These are phyloP conservation scores for Yponomeuta evonymella DNA, from an alignment of 2,888 invertebrate species.

Conservation along the genomic window DNA sequence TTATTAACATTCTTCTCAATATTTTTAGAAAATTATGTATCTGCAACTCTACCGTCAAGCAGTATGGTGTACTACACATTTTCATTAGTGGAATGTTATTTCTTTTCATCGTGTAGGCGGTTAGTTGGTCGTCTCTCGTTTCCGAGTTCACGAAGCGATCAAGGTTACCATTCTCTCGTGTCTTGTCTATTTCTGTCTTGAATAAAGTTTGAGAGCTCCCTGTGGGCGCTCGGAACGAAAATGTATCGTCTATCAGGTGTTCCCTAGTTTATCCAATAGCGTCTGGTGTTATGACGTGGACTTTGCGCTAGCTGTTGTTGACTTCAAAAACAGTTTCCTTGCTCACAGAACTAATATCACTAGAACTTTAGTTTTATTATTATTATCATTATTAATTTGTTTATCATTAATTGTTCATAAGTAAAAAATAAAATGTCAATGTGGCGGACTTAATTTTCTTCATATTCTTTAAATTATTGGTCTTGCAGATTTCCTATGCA, in stretches of 20 bases:
- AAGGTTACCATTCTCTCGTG: slow-evolving; percentile 14
- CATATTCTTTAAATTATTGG: too few relatives aligned
- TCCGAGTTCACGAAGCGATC: slow-evolving; percentile 17
- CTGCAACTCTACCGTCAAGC: background rate
- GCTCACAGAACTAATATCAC: background rate
- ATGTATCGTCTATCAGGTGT: background rate
- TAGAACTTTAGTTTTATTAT: too few relatives aligned
- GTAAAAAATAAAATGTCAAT: too few relatives aligned
- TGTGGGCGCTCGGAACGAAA: background rate
- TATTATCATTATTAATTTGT: too few relatives aligned
- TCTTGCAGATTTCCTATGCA: too few relatives aligned
- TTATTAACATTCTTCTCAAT: background rate
- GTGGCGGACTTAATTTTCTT: too few relatives aligned
- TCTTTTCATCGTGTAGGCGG: slow-evolving; percentile 3
- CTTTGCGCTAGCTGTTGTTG: background rate
- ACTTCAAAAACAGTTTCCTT: background rate
- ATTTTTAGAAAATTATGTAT: background rate
- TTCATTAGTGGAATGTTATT: background rate
- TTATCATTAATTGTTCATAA: too few relatives aligned
- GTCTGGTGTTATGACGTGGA: background rate
- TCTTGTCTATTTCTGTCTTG: slow-evolving; percentile 14
- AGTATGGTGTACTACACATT: background rate
- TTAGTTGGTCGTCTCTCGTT: background rate
- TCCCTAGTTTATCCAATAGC: background rate
- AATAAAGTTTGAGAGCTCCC: slow-evolving; percentile 4